These are phyloP conservation scores for Hermetia illucens DNA, from an alignment of 1,140 invertebrate species.

Conservation along the genomic window DNA sequence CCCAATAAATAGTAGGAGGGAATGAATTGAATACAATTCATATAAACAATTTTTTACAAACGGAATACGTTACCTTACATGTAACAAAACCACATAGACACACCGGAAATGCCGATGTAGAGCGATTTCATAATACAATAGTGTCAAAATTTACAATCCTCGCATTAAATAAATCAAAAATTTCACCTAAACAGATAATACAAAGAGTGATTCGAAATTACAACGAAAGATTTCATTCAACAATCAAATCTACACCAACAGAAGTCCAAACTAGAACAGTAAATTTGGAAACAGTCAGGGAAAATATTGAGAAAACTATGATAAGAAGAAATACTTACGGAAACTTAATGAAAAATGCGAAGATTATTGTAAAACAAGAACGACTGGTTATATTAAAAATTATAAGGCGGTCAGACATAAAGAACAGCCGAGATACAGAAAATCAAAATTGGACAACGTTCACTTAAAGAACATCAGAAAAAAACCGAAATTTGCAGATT, in stretches of 20 bases:
- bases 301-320: slow-evolving; percentile 8
- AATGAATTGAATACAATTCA: slow-evolving; percentile 8
- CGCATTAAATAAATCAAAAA: slow-evolving; percentile 2
- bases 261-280: slow-evolving; percentile 2
- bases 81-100: slow-evolving; percentile 9
- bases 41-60: slow-evolving; percentile 5
- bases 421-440: slow-evolving; percentile 7
- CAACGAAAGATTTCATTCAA: slow-evolving; percentile 2
- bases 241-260: slow-evolving; percentile 4
- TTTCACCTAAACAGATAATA: slow-evolving; percentile 2
- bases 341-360: slow-evolving; percentile 4
- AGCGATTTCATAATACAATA: slow-evolving; percentile 7
- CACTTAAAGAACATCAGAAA: slow-evolving; percentile 8
- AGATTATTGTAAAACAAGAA: not conserved
- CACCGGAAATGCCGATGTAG: slow-evolving; percentile 8
- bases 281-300: slow-evolving; percentile 6
- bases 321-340: slow-evolving; percentile 6
- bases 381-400: slow-evolving; percentile 7
- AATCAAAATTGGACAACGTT: slow-evolving; percentile 7
- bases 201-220: slow-evolving; percentile 5
- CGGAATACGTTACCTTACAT: slow-evolving; percentile 7
- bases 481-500: slow-evolving; percentile 7
- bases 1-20: slow-evolving; percentile 4
- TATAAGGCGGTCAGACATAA: slow-evolving; percentile 7
- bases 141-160: slow-evolving; percentile 5